Conservation (phyloP, 2,797 vertebrate species). For the Galagoides demidoff region DNA sequence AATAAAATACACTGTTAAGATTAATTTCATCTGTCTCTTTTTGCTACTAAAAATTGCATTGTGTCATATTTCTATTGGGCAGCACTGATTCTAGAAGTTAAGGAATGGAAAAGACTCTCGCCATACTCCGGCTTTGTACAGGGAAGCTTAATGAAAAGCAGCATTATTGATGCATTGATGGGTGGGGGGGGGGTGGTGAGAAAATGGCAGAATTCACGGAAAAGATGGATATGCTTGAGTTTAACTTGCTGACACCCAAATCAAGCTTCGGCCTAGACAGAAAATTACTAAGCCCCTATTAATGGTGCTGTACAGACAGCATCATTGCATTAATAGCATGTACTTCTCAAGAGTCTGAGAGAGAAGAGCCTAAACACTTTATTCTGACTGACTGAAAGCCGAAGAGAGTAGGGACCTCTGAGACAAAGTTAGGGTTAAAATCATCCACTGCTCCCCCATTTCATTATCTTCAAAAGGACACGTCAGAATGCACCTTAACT, state of each 20-base stretch:
- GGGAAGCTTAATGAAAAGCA: not conserved
- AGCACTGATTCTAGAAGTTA: not conserved
- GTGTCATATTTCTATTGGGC: not conserved
- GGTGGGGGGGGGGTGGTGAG: too few relatives aligned
- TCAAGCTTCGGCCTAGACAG: not conserved
- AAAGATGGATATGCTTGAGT: conserved; percentile 36
- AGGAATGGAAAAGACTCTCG: not conserved
- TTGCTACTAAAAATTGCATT: not conserved
- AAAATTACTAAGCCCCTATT: not conserved
- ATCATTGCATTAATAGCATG: not conserved
- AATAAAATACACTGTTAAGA: not conserved
- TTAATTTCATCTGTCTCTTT: not conserved
- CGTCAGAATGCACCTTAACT: not conserved
- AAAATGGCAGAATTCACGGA: not conserved
- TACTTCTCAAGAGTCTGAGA: not conserved
- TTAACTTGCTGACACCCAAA: conserved; percentile 47
- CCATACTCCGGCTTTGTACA: not conserved
- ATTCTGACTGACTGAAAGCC: not conserved
- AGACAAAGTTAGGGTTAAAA: not conserved
- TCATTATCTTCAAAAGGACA: not conserved
- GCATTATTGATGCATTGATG: not conserved
- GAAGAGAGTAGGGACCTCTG: not conserved
- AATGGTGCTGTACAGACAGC: not conserved
- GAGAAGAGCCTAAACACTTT: not conserved
- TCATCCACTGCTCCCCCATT: too few relatives aligned